Conservation (phyloP, 2,888 invertebrate genomes). For the Cheilosia scutellata region DNA sequence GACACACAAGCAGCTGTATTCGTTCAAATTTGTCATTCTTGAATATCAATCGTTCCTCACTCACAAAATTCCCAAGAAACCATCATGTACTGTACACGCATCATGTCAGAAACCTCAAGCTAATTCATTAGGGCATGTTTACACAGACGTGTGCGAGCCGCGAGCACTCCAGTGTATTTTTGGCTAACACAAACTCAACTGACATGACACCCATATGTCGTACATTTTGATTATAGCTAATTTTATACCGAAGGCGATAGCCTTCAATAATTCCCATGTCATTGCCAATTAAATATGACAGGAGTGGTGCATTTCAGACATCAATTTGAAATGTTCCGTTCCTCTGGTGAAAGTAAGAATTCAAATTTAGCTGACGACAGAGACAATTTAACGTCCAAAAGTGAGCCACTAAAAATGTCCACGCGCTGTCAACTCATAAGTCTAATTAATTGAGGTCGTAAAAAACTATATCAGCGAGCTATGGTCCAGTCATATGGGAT, state of each 20-base stretch:
- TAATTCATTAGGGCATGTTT: slow-evolving; percentile 15
- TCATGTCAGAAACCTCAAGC: slow-evolving; percentile 10
- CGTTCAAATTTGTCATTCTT: slow-evolving; percentile 6
- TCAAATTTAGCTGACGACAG: neutral
- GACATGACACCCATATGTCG: neutral
- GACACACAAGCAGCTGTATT: slow-evolving; percentile 5
- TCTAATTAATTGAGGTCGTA: slow-evolving; percentile 18
- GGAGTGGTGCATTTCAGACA: neutral
- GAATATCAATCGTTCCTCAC: neutral
- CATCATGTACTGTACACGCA: neutral
- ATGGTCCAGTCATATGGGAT: neutral
- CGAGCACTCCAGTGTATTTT: slow-evolving; percentile 8
- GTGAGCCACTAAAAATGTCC: neutral
- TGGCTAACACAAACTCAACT: neutral
- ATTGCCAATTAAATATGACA: neutral
- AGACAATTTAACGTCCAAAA: neutral
- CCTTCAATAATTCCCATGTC: slow-evolving; percentile 6
- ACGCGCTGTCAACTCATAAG: neutral
- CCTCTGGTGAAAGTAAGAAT: neutral
- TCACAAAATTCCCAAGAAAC: neutral
- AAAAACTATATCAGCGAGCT: neutral
- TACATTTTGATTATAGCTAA: neutral
- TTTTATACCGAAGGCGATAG: neutral
- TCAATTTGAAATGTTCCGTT: neutral
- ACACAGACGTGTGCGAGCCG: neutral